Evolutionary conservation across 2,797 vertebrate species (phyloP), one percentile per base, ranked within the genome.

Genomic region (Centroberyx gerrardi): DNA sequence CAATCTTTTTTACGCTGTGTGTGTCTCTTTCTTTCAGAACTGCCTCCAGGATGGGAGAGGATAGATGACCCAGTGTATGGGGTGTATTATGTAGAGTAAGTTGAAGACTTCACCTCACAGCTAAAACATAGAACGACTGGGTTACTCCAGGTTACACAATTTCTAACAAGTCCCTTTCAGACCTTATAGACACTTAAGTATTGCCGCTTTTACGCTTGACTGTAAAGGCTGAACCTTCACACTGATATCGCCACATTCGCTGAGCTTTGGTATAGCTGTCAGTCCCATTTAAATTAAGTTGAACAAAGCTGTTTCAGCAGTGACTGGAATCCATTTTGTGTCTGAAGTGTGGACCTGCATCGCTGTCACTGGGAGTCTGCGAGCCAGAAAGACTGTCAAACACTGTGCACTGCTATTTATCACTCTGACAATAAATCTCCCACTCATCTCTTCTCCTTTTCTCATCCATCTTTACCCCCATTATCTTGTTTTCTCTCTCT

Each of bases 11-110:
- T 42, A 55, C 17, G 58, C 5, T 42, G 15, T 71, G 52, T 80
- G 74, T 74, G 74, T 62, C 52, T 94, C 84, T 88, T 81, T 60
- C 85, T 96, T 95, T 85, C 93, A 99, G 98, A 99, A 91, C 93
- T 99, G 89, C 98, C 98, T 90, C 95, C 97, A 89, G 98, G 98
- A 88, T 99, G 98, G 98, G 98, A 99, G 93, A 97, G 98, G 94
- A 99, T 99, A 88, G 98, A 99, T 84, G 98, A 99, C 92, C 98
- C 98, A 0, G 96, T 99, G 83, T 99, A 99, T 68, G 98, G 98
- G 86, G 95, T 99, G 85, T 99, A 99, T 95, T 99, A 99, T 94
- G 98, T 99, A 88, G 98, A 99, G 98, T 99, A 96, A 98, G 98
- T 97, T 46, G 27, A 75, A 74, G 69, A 60, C 38, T 27, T 44